Base-by-base conservation (phyloP, 2,888 invertebrate species). In the Pristionchus exspectatus region DNA sequence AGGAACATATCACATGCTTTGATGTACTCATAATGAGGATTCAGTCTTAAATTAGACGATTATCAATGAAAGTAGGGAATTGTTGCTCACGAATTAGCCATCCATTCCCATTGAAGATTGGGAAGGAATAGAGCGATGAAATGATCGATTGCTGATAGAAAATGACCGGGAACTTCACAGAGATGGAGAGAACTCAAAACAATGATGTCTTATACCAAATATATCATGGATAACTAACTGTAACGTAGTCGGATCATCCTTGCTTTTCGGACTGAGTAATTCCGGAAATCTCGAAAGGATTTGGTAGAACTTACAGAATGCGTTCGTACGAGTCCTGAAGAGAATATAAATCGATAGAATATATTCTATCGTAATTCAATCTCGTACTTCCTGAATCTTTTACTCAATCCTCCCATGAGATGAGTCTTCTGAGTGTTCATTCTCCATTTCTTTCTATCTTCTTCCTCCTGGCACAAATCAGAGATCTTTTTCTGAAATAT, bases 81-180 rank as follows among this genome's bases (percentile, higher is more conserved):
- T 33, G 0, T 83, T 5, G 77, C 89, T 86, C 33, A 87, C 88
- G 88, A 84, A 59, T 84, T 89, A 24, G 90, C 86, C 83, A 9
- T 81, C 89, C 87, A 69, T n/a, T 89, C 84, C 50, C 89, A 90
- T n/a, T 63, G 12, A 2, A 86, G 14, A 44, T 83, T 87, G 1
- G 77, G 10, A 9, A 14, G 66, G 44, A 44, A 77, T 7, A 87
- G 24, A n/a, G 63, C 69, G 18, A 96, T 94, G 95, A 97, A 98
- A 95, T 98, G 98, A 95, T 98, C 98, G 7, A 98, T 95, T 0
- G 98, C 97, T 9, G 97, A 96, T 72, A 99, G 96, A 95, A 99
- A 99, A 1, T 98, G 98, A 0, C 99, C 99, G 0, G 99, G 99
- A 0, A 98, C 98, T 96, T 99, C 98, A 95, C 98, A 99, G n/a